A percentile compares a stretch with the other conserved stretches of the same genome.
Evolutionary conservation across 2,113 vertebrate genomes (phyloP).

Genomic region (Solea senegalensis): DNA sequence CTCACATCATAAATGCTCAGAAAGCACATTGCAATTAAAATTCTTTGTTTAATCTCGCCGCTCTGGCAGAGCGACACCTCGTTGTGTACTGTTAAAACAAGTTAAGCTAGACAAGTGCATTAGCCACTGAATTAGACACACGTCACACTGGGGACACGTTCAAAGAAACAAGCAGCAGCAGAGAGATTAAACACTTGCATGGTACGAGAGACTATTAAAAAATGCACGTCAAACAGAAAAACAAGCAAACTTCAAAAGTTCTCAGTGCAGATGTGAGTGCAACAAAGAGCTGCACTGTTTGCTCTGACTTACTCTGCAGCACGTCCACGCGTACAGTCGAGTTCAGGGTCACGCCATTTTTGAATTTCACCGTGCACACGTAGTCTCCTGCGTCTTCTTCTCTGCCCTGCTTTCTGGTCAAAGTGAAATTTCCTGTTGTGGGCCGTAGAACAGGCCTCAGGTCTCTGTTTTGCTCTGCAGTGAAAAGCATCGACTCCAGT

Average conservation of each 20-base stretch:
- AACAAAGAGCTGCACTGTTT: neutral
- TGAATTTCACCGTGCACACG: constrained; percentile 55
- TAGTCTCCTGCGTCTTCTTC: constrained; percentile 59
- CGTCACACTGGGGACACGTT: constrained; percentile 42
- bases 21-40: constrained; percentile 49
- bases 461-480: accelerated
- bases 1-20: constrained; percentile 15
- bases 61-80: constrained; percentile 19
- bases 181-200: constrained; percentile 30
- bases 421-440: constrained; percentile 27
- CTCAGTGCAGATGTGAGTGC: neutral
- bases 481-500: constrained; percentile 7
- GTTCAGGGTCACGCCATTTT: neutral
- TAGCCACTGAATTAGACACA: constrained; percentile 50
- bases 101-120: constrained; percentile 37
- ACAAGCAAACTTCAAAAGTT: neutral
- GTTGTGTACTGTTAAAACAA: constrained; percentile 50
- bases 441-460: accelerated
- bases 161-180: constrained; percentile 26
- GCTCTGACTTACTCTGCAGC: constrained; percentile 69
- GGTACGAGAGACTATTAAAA: constrained; percentile 27
- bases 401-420: constrained; percentile 9
- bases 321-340: constrained; percentile 58
- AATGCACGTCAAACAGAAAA: constrained; percentile 14
- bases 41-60: constrained; percentile 20